A percentile compares a stretch with the other conserved stretches of the same genome.
These are phyloP conservation scores for Penaeus japonicus DNA, from an alignment of 1,140 invertebrate species.

Conservation along the genomic window DNA sequence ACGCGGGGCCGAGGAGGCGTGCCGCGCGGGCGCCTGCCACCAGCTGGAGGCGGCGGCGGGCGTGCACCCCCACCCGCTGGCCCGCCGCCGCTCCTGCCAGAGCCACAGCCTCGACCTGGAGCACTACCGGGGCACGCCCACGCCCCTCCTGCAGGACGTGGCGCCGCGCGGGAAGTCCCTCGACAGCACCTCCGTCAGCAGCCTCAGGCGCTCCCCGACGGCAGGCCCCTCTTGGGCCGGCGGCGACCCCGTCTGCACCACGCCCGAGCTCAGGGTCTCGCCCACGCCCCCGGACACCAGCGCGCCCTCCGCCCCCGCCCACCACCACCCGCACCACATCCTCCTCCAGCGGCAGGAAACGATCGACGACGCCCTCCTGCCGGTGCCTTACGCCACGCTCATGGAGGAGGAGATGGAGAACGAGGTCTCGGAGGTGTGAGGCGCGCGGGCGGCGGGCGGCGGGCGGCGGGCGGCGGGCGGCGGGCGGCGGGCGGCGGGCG, in stretches of 20 bases:
- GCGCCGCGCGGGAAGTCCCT: conserved; percentile 21
- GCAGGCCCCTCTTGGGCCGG: conserved; percentile 41
- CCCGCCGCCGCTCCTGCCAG: conserved; percentile 39
- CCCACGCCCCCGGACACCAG: conserved; percentile 25
- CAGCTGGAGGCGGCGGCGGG: neutral
- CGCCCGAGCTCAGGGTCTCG: conserved; percentile 36
- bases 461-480: neutral
- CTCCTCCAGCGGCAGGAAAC: conserved; percentile 44
- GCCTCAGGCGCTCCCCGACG: conserved; percentile 37
- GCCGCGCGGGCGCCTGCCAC: neutral
- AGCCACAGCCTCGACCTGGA: conserved; percentile 44
- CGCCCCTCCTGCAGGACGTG: conserved; percentile 24
- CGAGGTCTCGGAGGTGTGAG: neutral
- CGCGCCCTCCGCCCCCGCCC: neutral
- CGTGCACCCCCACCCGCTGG: conserved; percentile 11
- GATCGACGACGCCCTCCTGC: conserved; percentile 37
- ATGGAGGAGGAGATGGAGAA: conserved; percentile 49
- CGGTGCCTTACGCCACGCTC: conserved; percentile 41
- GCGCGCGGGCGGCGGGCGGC: neutral
- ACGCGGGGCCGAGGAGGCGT: conserved; percentile 15
- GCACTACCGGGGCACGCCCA: conserved; percentile 3
- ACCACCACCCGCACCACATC: conserved; percentile 23
- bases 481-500: no score
- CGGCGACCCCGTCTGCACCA: conserved; percentile 25
- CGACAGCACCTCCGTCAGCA: conserved; percentile 43